Evolutionary conservation across 2,113 vertebrate species (phyloP), one percentile per base, ranked within the genome.

Genomic region (Cinclus mexicanus): DNA sequence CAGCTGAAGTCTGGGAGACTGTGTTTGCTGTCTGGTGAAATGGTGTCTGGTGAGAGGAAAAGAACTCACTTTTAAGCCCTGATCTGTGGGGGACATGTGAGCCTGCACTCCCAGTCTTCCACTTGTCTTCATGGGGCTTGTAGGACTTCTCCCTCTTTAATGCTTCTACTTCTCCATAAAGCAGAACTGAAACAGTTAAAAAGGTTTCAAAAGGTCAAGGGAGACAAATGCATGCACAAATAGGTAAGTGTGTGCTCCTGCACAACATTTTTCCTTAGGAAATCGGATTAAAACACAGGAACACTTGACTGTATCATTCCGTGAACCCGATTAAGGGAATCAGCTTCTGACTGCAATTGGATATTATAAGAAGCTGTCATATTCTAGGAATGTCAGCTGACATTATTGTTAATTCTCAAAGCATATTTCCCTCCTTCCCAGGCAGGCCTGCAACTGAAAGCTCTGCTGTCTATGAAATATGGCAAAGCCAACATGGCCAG

Each of bases 11-110:
- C 23, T 46, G 4, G 37, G 6, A 52, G 25, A 17, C 28, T 41
- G 5, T 6, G 3, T 49, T 65, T 44, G 24, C 39, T 63, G 25
- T 21, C 35, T 31, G 69, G 9, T 47, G 33, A 71, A n/a, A 10
- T 24, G 33, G 2, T 63, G 29, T 33, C 28, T 72, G 15, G 29
- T 16, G 35, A 74, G 41, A 67, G 21, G 39, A 61, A 56, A 79
- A 56, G 7, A 61, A 41, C 18, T 70, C 37, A 49, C 18, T 14
- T 61, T 31, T 65, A 56, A 64, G 24, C 14, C 9, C 26, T 7
- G 2, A 0, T 14, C 31, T 60, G 1, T 17, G 12, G 4, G 9
- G 28, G 7, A 50, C 9, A 26, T 2, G 4, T 8, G 5, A 64
- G 7, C 8, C 9, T 77, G 7, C 15, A 71, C 35, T 50, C n/a